These are phyloP conservation scores for Leptoclinus maculatus DNA, from an alignment of 2,797 vertebrate genomes.

Conservation along the genomic window DNA sequence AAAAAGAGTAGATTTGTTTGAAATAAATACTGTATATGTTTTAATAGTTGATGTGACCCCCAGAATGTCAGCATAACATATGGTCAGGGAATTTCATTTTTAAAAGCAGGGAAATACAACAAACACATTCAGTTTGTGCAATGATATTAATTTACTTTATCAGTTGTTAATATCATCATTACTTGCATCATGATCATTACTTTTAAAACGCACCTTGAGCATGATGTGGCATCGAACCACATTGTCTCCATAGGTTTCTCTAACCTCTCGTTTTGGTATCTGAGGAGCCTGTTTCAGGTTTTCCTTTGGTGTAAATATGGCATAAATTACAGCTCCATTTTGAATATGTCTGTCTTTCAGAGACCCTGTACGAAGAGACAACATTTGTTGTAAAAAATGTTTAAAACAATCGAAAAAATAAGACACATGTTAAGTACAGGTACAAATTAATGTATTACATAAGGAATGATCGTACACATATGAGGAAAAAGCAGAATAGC, in stretches of 20 bases:
- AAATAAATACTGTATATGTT: neutral
- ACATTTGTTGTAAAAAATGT: neutral
- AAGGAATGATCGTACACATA: neutral
- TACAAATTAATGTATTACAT: neutral
- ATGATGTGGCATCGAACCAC: constrained; percentile 71
- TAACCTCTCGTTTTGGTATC: neutral
- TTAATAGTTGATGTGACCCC: neutral
- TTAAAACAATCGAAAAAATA: neutral
- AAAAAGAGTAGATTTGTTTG: neutral
- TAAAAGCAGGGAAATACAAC: neutral
- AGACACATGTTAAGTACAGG: neutral
- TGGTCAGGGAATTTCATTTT: neutral
- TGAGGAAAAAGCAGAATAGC: too few relatives aligned
- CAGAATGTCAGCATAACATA: neutral
- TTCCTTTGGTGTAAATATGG: constrained; percentile 70
- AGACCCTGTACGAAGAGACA: constrained; percentile 55
- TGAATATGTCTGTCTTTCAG: constrained; percentile 72
- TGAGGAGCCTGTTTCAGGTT: constrained; percentile 50
- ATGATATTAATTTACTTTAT: neutral
- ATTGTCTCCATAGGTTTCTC: constrained; percentile 22
- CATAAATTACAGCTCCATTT: constrained; percentile 66
- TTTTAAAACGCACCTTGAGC: constrained; percentile 58
- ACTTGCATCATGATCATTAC: neutral
- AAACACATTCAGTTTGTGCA: neutral
- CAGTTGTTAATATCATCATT: fast-evolving